Evolutionary conservation across 2,113 vertebrate genomes (phyloP).

Genomic region (Butastur rufipennis): DNA sequence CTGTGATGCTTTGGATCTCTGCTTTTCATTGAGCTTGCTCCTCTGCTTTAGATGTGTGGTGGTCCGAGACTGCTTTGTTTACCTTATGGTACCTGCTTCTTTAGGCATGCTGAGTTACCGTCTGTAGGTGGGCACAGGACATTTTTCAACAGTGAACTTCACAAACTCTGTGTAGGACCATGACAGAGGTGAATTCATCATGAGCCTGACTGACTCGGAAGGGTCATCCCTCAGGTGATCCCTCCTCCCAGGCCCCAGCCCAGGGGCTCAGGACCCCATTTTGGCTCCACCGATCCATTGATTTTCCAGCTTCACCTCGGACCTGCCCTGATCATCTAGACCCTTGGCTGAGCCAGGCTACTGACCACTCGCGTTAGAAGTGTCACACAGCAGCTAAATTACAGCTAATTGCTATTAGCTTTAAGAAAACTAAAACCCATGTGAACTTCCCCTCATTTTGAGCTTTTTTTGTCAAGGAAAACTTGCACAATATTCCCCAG

Average conservation of each 20-base stretch:
- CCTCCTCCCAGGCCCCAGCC: neutral
- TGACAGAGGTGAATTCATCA: neutral
- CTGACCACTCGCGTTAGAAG: neutral
- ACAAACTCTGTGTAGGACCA: neutral
- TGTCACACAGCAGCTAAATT: neutral
- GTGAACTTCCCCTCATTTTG: neutral
- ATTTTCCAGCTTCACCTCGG: neutral
- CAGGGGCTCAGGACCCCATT: neutral
- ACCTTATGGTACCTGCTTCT: neutral
- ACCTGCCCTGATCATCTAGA: neutral
- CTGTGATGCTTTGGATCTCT: neutral
- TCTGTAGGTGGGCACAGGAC: neutral
- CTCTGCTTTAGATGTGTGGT: neutral
- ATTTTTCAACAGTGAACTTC: neutral
- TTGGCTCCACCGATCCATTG: fast-evolving
- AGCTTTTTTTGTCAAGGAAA: neutral
- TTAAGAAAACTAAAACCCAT: neutral
- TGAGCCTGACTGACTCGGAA: neutral
- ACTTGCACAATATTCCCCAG: neutral
- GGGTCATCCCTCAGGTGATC: neutral
- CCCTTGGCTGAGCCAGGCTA: neutral
- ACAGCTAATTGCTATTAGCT: neutral
- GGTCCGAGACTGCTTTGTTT: neutral
- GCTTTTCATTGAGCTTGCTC: neutral
- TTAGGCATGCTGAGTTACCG: neutral